These are phyloP conservation scores for Enteromius treurensis DNA, from an alignment of 2,797 vertebrate genomes.

Conservation along the genomic window DNA sequence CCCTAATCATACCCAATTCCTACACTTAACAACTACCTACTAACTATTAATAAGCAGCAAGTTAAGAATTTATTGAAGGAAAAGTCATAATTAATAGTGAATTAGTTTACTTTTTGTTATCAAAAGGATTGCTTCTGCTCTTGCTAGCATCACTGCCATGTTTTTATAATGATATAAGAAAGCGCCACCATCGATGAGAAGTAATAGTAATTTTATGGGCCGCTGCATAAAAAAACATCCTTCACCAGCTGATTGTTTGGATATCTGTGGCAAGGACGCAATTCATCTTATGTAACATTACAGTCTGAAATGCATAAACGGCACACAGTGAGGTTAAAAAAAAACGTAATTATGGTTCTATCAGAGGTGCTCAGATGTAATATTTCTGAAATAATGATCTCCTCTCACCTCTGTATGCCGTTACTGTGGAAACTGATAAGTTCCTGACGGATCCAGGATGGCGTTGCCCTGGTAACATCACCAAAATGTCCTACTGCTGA, in stretches of 20 bases:
- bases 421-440: conserved; percentile 83
- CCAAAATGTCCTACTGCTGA: conserved; percentile 62
- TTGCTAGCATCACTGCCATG: conserved; percentile 14
- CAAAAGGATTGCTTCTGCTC: neutral
- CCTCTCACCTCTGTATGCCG: conserved; percentile 69
- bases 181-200: neutral
- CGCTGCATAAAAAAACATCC: neutral
- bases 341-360: conserved; percentile 69
- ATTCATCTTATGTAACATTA: neutral
- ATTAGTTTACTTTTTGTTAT: neutral
- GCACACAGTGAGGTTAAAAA: conserved; percentile 61
- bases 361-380: conserved; percentile 69
- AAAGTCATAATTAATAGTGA: too few relatives aligned
- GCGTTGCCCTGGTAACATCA: conserved; percentile 75
- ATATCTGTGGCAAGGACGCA: neutral
- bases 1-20: too few relatives aligned
- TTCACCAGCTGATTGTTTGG: neutral
- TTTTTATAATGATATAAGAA: neutral
- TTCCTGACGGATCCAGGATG: conserved; percentile 76
- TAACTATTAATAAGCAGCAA: too few relatives aligned
- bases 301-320: neutral
- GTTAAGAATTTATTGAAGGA: too few relatives aligned
- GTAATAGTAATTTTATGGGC: conserved; percentile 1
- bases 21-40: too few relatives aligned
- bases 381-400: conserved; percentile 75